A percentile compares a stretch with the other conserved stretches of the same genome.
These are phyloP conservation scores for Hippocampus kuda DNA, from an alignment of 2,797 vertebrate species.

Conservation along the genomic window DNA sequence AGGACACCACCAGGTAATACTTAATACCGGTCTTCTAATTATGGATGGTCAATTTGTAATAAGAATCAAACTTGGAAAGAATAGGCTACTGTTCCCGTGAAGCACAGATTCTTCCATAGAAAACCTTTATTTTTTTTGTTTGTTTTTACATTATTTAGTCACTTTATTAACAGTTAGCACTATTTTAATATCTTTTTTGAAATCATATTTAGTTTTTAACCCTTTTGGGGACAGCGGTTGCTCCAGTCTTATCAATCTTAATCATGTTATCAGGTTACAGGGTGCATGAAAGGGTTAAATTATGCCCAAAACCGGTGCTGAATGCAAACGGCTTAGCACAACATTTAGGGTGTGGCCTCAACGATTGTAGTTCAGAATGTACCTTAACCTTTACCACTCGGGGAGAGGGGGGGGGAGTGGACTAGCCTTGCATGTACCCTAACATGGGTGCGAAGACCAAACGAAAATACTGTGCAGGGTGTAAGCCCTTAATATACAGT, in stretches of 20 bases:
- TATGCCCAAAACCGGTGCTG: too few species aligned
- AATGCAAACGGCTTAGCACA: too few species aligned
- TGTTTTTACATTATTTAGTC: neutral
- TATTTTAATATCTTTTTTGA: too few species aligned
- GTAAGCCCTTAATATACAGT: too few species aligned
- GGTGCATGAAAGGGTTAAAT: too few species aligned
- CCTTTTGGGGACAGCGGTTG: too few species aligned
- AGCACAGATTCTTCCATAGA: neutral
- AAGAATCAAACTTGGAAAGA: neutral
- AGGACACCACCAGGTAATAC: slow-evolving; percentile 81
- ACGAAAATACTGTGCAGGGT: neutral
- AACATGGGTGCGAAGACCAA: neutral
- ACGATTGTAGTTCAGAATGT: neutral
- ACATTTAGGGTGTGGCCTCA: neutral
- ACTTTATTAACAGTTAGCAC: too few species aligned
- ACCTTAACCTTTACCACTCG: neutral
- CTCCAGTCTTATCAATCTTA: too few species aligned
- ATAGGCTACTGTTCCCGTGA: neutral
- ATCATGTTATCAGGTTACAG: too few species aligned
- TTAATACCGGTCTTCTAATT: slow-evolving; percentile 39
- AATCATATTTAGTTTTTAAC: too few species aligned
- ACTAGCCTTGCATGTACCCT: neutral
- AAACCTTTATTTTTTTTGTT: too few species aligned
- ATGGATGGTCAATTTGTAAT: neutral
- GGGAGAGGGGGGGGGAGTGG: neutral